Percentiles rank a stretch among this genome's conserved stretches.
These are phyloP conservation scores for Clistopyga incitator DNA, from an alignment of 2,888 invertebrate genomes.

Conservation along the genomic window DNA sequence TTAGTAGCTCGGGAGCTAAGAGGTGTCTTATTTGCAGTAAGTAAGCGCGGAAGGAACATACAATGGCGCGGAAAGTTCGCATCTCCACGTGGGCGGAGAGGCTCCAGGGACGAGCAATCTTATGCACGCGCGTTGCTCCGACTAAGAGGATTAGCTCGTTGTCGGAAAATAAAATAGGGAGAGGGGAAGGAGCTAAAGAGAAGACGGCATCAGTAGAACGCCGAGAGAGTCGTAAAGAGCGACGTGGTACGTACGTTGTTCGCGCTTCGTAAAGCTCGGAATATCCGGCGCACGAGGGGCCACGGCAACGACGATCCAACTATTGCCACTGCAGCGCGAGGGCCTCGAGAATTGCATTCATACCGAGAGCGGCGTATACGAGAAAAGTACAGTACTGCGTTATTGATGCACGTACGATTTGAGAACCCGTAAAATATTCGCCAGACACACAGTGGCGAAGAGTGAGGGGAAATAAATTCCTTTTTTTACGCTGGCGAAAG, in stretches of 20 bases:
- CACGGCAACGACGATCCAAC: conserved; percentile 21
- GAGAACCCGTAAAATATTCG: conserved; percentile 28
- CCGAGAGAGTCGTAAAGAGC: conserved; percentile 45
- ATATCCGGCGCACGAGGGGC: conserved; percentile 46
- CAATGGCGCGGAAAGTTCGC: conserved; percentile 7
- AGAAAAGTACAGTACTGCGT: neutral
- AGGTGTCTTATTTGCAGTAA: conserved; percentile 25
- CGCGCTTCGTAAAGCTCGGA: conserved; percentile 58
- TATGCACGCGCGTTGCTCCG: conserved; percentile 39
- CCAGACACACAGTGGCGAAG: neutral
- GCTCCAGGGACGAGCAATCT: conserved; percentile 67
- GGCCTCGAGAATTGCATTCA: conserved; percentile 34
- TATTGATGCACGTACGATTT: conserved; percentile 3
- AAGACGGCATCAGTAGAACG: conserved; percentile 12
- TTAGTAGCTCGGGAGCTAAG: conserved; percentile 7
- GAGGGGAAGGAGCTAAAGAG: conserved; percentile 15
- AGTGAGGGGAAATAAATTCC: conserved; percentile 4
- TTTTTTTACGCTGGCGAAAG: conserved; percentile 50
- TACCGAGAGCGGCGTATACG: neutral
- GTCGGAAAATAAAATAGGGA: conserved; percentile 36
- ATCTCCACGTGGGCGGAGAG: conserved; percentile 64
- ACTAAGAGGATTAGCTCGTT: conserved; percentile 61
- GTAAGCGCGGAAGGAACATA: conserved; percentile 4
- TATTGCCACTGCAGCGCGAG: neutral
- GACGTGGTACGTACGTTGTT: conserved; percentile 46